phyloP scores from a whole-genome alignment of 2,113 vertebrate genomes.

The Cacatua alba region DNA sequence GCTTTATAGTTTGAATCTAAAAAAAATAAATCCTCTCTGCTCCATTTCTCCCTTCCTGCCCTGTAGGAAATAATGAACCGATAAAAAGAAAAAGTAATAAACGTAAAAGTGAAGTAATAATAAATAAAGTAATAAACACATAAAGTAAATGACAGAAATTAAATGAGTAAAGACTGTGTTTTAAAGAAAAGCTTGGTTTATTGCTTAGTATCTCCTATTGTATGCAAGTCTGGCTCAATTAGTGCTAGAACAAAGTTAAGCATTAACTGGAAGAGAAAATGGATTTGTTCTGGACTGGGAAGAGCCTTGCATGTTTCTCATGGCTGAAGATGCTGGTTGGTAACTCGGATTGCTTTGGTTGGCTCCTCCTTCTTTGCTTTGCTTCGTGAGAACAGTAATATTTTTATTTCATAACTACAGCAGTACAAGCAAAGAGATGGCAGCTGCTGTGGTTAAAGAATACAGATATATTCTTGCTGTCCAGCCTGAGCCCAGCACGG shows the following conservation, averaged over 20 bases:
- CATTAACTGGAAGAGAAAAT: background rate
- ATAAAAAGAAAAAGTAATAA: background rate
- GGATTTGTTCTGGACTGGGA: constrained; percentile 8
- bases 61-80: background rate
- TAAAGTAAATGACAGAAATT: background rate
- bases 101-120: background rate
- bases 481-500: background rate
- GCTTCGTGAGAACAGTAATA: background rate
- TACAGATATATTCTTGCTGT: background rate
- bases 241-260: background rate
- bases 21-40: background rate
- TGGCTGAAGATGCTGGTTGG: constrained; percentile 1
- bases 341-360: constrained; percentile 15
- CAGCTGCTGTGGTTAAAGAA: constrained; percentile 14
- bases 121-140: background rate
- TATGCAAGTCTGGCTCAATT: background rate
- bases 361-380: background rate
- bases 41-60: background rate
- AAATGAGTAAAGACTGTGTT: background rate
- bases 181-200: background rate
- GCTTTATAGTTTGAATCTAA: background rate
- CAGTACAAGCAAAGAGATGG: background rate
- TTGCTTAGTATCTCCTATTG: background rate
- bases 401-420: background rate
- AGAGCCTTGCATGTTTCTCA: background rate